Percentiles rank a stretch among this genome's conserved stretches.
phyloP scores from a whole-genome alignment of 2,797 vertebrate genomes.

The Brachyalestes nurse region DNA sequence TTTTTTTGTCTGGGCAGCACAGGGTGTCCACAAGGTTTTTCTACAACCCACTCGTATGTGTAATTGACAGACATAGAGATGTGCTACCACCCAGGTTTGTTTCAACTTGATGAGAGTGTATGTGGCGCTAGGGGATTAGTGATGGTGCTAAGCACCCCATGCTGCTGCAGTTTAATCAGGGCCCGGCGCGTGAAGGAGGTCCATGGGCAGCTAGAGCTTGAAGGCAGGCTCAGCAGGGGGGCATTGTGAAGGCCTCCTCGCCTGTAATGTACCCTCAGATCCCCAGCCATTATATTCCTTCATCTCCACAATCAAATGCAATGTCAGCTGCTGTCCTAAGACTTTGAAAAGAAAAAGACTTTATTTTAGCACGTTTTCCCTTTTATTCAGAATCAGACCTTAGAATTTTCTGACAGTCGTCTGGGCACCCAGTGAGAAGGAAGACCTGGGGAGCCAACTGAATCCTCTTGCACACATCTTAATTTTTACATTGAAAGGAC shows the following conservation, averaged over 20 bases:
- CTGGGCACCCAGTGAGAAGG: slow-evolving; percentile 29
- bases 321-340: slow-evolving; percentile 51
- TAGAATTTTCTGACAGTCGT: slow-evolving; percentile 50
- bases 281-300: slow-evolving; percentile 56
- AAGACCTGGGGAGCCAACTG: slow-evolving; percentile 18
- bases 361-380: slow-evolving; percentile 45
- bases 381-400: slow-evolving; percentile 63
- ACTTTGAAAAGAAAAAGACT: slow-evolving; percentile 70
- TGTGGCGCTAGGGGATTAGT: slow-evolving; percentile 59
- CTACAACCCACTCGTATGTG: slow-evolving; percentile 45
- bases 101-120: slow-evolving; percentile 62
- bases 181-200: slow-evolving; percentile 54
- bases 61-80: slow-evolving; percentile 61
- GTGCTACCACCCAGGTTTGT: slow-evolving; percentile 58
- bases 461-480: slow-evolving; percentile 11
- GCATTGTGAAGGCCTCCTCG: slow-evolving; percentile 62
- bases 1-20: slow-evolving; percentile 62
- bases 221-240: slow-evolving; percentile 69
- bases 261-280: slow-evolving; percentile 67
- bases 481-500: not conserved
- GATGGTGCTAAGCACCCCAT: slow-evolving; percentile 62
- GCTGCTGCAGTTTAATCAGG: slow-evolving; percentile 74
- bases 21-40: slow-evolving; percentile 62
- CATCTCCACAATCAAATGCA: slow-evolving; percentile 56
- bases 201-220: slow-evolving; percentile 64